phyloP scores from a whole-genome alignment of 2,113 vertebrate genomes.

The Notechis scutatus region DNA sequence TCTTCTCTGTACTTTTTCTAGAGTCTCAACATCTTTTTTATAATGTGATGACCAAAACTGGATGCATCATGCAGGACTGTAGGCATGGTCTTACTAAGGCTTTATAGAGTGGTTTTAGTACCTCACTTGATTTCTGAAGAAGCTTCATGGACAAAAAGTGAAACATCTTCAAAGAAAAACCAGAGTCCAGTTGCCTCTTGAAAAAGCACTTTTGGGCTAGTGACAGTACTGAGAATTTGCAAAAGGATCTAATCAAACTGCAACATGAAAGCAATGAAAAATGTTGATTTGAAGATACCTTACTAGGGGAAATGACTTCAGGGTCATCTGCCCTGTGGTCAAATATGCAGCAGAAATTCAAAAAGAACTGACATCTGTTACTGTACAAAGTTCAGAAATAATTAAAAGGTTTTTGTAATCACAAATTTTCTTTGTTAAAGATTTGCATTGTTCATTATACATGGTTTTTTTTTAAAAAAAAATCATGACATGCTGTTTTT shows the following conservation, averaged over 20 bases:
- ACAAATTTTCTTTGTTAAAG: neutral
- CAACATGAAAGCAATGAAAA: constrained; percentile 50
- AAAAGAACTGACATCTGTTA: neutral
- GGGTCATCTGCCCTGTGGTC: constrained; percentile 44
- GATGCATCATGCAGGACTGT: too few species aligned
- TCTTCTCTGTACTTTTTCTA: too few species aligned
- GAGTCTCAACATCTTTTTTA: too few species aligned
- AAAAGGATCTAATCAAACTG: constrained; percentile 69
- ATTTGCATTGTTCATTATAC: neutral
- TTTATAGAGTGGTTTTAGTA: too few species aligned
- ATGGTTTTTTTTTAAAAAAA: neutral
- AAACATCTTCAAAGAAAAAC: too few species aligned
- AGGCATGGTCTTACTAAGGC: too few species aligned
- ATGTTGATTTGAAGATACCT: constrained; percentile 67
- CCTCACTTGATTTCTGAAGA: too few species aligned
- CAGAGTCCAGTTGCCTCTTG: too few species aligned
- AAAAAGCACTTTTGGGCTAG: neutral
- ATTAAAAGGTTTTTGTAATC: neutral
- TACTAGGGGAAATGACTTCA: constrained; percentile 54
- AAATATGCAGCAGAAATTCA: constrained; percentile 39
- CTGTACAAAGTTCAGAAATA: constrained; percentile 18
- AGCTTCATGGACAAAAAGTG: too few species aligned
- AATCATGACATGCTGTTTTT: neutral
- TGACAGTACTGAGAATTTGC: constrained; percentile 61
- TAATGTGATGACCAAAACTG: too few species aligned